Base-by-base conservation (phyloP, 2,888 invertebrate genomes). In the Agrypnus murinus region DNA sequence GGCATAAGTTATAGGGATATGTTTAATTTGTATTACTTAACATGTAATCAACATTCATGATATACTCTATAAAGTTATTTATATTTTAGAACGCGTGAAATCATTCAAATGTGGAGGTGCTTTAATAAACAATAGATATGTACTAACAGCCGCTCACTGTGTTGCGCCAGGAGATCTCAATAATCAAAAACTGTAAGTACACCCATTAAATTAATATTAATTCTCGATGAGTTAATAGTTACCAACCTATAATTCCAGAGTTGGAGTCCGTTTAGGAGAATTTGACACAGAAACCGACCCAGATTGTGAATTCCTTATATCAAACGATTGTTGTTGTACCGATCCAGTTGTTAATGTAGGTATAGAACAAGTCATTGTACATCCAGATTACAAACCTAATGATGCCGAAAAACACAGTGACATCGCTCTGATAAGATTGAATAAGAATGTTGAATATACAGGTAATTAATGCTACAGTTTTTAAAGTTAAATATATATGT, bases 61-160 rank as follows among this genome's bases (percentile, higher is more conserved):
- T n/a, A n/a, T n/a, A n/a, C n/a, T n/a, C n/a, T n/a, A n/a, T n/a
- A n/a, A n/a, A n/a, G n/a, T n/a, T n/a, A n/a, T n/a, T n/a, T n/a
- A n/a, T n/a, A n/a, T n/a, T n/a, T n/a, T n/a, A n/a, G n/a, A n/a
- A n/a, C n/a, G n/a, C n/a, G n/a, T n/a, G n/a, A n/a, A n/a, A n/a
- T n/a, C n/a, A n/a, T n/a, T n/a, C n/a, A n/a, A n/a, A n/a, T 94
- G 94, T 79, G 93, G 93, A 0, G 94, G 93, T 0, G 91, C 91
- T 0, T 84, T 94, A 14, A 92, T 94, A 77, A 90, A 88, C 59
- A 85, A 86, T 0, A 87, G 88, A 69, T 93, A 93, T 79, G 88
- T 93, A 6, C 78, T 94, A 58, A 93, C 94, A 0, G 93, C 93
- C 0, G 92, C 91, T 0, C 93, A 94, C 79, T 94, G 94, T 77